Conservation (phyloP, 2,113 vertebrate genomes). For the Brevimyrus niger region DNA sequence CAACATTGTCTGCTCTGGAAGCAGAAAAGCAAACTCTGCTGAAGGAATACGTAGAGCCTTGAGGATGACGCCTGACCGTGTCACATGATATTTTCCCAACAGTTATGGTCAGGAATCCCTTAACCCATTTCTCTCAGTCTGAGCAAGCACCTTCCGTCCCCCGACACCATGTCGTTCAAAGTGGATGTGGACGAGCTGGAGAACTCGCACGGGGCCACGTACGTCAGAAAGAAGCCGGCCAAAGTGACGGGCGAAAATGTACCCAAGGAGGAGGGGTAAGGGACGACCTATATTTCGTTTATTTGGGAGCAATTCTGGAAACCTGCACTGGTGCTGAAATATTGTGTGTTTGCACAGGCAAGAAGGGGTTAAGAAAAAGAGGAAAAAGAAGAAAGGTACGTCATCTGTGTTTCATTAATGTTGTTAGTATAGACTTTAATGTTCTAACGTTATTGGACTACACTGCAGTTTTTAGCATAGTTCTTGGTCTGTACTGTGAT, state of each 20-base stretch:
- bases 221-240: slow-evolving; percentile 83
- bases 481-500: too few species aligned
- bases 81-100: not conserved
- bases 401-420: not conserved
- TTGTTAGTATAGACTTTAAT: not conserved
- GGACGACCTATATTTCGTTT: not conserved
- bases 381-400: slow-evolving; percentile 93
- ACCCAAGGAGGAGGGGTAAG: slow-evolving; percentile 81
- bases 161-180: slow-evolving; percentile 86
- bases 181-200: slow-evolving; percentile 93
- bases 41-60: not conserved
- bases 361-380: slow-evolving; percentile 88
- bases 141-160: slow-evolving; percentile 89
- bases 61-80: not conserved
- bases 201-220: slow-evolving; percentile 92
- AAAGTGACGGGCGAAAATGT: slow-evolving; percentile 77
- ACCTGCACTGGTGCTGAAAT: too few species aligned
- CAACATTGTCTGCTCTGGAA: not conserved
- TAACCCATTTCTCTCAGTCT: slow-evolving; percentile 66
- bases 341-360: slow-evolving; percentile 58
- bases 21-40: not conserved
- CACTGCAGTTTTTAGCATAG: not conserved
- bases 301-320: not conserved
- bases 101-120: slow-evolving; percentile 39
- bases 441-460: not conserved